Conservation (phyloP, 2,888 invertebrate genomes). For the Ectobius pallidus region DNA sequence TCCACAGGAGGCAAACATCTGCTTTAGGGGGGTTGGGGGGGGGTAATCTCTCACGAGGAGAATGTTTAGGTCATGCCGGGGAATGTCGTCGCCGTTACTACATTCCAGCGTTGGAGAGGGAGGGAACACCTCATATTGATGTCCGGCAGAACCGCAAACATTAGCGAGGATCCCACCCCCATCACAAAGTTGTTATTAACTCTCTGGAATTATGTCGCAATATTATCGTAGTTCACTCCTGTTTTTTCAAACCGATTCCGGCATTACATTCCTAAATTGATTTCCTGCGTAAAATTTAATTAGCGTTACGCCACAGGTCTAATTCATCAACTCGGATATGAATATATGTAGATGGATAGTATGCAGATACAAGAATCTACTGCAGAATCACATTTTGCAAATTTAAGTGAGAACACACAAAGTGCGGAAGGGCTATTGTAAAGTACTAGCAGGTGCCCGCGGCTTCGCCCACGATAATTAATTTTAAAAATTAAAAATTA, state of each 20-base stretch:
- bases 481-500: too few relatives aligned
- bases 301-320: too few relatives aligned
- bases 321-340: too few relatives aligned
- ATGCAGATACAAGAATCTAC: too few relatives aligned
- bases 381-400: too few relatives aligned
- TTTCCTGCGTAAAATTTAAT: not conserved
- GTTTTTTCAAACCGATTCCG: not conserved
- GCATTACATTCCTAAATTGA: not conserved
- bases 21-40: not conserved
- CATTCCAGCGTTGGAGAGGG: too few relatives aligned
- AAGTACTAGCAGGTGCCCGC: too few relatives aligned
- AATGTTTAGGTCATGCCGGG: not conserved
- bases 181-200: not conserved
- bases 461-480: too few relatives aligned
- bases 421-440: too few relatives aligned
- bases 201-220: not conserved
- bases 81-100: not conserved
- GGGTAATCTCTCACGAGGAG: not conserved
- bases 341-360: too few relatives aligned
- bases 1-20: not conserved
- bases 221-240: not conserved
- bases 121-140: constrained; percentile 8
- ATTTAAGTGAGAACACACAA: too few relatives aligned
- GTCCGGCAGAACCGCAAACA: not conserved
- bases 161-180: not conserved